Percentiles rank a stretch among this genome's conserved stretches.
phyloP scores from a whole-genome alignment of 92 coral and sea anemone species.

The Parazoanthus darwini region DNA sequence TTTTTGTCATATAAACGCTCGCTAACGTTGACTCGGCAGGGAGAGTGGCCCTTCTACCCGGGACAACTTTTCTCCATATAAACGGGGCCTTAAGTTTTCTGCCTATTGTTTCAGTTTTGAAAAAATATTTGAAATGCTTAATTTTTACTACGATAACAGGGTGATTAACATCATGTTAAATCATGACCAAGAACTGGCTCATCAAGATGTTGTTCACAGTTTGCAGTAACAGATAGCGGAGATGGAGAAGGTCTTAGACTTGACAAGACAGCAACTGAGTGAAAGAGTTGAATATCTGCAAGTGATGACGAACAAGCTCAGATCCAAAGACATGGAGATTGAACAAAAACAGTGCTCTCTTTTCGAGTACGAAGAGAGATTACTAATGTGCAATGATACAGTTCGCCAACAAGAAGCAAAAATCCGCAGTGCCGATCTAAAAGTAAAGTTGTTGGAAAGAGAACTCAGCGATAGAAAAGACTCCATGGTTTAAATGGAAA shows the following conservation, averaged over 20 bases:
- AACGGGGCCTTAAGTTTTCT: no score
- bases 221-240: slow-evolving; percentile 27
- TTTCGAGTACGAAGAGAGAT: slow-evolving; percentile 26
- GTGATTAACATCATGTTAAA: slow-evolving; percentile 24
- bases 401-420: slow-evolving; percentile 21
- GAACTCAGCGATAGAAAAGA: slow-evolving; percentile 30
- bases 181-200: slow-evolving; percentile 27
- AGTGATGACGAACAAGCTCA: slow-evolving; percentile 27
- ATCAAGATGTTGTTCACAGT: slow-evolving; percentile 25
- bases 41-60: no score
- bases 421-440: slow-evolving; percentile 11
- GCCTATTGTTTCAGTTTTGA: neutral
- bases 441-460: slow-evolving; percentile 21
- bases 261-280: no score
- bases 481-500: slow-evolving; percentile 23
- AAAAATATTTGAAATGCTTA: slow-evolving; percentile 23
- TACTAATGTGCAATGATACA: slow-evolving; percentile 25
- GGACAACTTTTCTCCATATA: no score
- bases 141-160: slow-evolving; percentile 25
- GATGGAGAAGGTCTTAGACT: slow-evolving; percentile 16
- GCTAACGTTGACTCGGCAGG: no score
- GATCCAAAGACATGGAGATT: slow-evolving; percentile 26
- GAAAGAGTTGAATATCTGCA: slow-evolving; percentile 1
- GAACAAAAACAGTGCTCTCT: slow-evolving; percentile 26
- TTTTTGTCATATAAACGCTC: no score